These are phyloP conservation scores for Urophycis tenuis DNA, from an alignment of 2,797 vertebrate species.

Conservation along the genomic window DNA sequence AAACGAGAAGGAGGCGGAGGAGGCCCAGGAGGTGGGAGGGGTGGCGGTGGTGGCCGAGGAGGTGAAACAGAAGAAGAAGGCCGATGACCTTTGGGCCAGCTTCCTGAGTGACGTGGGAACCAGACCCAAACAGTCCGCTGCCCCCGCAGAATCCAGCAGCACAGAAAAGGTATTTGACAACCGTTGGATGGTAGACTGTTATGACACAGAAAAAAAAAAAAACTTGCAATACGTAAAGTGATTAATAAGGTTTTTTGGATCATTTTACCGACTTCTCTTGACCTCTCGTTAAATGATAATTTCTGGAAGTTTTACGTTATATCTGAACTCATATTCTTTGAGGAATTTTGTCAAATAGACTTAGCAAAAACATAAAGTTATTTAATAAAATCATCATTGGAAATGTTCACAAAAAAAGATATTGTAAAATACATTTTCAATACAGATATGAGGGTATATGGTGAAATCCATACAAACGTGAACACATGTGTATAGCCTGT, in stretches of 20 bases:
- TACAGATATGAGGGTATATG: constrained; percentile 1
- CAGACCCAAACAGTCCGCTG: constrained; percentile 63
- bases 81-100: constrained; percentile 93
- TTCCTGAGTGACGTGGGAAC: constrained; percentile 90
- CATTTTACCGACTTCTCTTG: no score
- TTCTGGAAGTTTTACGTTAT: background rate
- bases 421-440: background rate
- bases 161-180: constrained; percentile 43
- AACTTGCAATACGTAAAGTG: background rate
- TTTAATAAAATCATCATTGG: background rate
- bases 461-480: background rate
- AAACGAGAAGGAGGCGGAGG: constrained; percentile 34
- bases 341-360: background rate
- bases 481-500: no score
- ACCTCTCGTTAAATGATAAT: background rate
- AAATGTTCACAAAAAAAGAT: background rate
- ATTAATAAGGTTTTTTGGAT: no score
- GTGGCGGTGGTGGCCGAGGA: constrained; percentile 28
- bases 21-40: constrained; percentile 42
- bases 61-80: constrained; percentile 71
- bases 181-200: background rate
- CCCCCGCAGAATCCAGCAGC: constrained; percentile 24
- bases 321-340: background rate
- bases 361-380: background rate
- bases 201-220: background rate